Percentiles rank a stretch among this genome's conserved stretches.
Conservation (phyloP, 2,113 vertebrate species). For the Phycodurus eques region DNA sequence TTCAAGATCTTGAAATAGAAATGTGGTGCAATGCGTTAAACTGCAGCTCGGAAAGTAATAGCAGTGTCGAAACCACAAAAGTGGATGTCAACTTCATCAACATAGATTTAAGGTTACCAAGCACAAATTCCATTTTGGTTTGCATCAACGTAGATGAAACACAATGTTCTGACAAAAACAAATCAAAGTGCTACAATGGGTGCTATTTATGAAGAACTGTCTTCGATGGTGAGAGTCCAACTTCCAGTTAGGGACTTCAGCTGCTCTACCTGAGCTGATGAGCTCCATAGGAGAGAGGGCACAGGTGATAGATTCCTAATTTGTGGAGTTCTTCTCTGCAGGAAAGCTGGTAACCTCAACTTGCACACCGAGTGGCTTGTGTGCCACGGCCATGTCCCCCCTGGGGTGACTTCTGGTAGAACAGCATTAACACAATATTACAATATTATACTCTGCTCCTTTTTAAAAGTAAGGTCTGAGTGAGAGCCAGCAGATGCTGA, state of each 20-base stretch:
- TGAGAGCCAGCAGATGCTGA: not conserved
- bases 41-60: not conserved
- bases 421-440: slow-evolving; percentile 52
- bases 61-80: not conserved
- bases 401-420: slow-evolving; percentile 30
- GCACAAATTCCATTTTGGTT: slow-evolving; percentile 23
- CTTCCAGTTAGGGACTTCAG: slow-evolving; percentile 40
- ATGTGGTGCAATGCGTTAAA: not conserved
- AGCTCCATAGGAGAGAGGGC: slow-evolving; percentile 46
- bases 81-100: slow-evolving; percentile 20
- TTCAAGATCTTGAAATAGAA: slow-evolving; percentile 27
- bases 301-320: slow-evolving; percentile 53
- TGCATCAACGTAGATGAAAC: slow-evolving; percentile 43
- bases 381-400: slow-evolving; percentile 25
- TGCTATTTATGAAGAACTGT: slow-evolving; percentile 16
- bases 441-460: not conserved
- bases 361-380: slow-evolving; percentile 41
- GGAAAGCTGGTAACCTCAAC: slow-evolving; percentile 21
- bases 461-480: not conserved
- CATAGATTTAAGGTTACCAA: slow-evolving; percentile 34
- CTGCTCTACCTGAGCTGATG: slow-evolving; percentile 54
- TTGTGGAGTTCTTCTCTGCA: slow-evolving; percentile 54
- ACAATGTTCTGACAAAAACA: slow-evolving; percentile 17
- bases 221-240: slow-evolving; percentile 60
- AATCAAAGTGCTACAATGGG: slow-evolving; percentile 12